Conservation (phyloP, 2,888 invertebrate genomes). For the Dendrolimus pini region DNA sequence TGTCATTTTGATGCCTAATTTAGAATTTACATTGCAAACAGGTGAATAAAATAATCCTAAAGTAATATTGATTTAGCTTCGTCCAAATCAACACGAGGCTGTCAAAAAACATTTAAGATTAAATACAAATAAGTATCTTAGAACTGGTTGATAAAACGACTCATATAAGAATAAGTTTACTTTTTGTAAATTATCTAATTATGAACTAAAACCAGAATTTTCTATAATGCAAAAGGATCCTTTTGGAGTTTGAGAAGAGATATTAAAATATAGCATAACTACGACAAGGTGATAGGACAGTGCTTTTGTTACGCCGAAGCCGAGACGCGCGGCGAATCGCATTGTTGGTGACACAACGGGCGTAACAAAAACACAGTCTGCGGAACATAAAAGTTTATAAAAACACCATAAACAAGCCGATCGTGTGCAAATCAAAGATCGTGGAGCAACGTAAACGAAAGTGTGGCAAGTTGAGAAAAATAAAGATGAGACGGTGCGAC, state of each 20-base stretch:
- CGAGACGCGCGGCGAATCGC: constrained; percentile 23
- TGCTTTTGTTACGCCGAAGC: constrained; percentile 37
- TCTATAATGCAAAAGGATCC: background rate
- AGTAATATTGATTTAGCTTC: background rate
- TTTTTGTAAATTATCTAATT: too few species aligned
- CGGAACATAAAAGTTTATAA: constrained; percentile 20
- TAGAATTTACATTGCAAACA: constrained; percentile 24
- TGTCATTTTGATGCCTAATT: constrained; percentile 34
- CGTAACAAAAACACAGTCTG: constrained; percentile 48
- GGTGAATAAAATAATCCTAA: constrained; percentile 9
- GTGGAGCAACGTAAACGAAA: constrained; percentile 57
- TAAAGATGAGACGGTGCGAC: constrained; percentile 21
- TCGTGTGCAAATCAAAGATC: constrained; percentile 64
- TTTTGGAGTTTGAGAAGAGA: background rate
- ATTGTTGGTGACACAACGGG: constrained; percentile 19
- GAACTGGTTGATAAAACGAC: background rate
- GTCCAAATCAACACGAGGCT: background rate
- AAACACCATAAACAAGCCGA: constrained; percentile 54
- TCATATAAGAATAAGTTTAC: too few species aligned
- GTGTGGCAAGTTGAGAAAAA: constrained; percentile 25
- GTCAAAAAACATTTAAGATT: background rate
- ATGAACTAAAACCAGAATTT: too few species aligned
- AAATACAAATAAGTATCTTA: background rate
- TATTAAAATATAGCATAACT: constrained; percentile 30
- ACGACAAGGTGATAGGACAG: constrained; percentile 32